These are phyloP conservation scores for Oligia fasciuncula DNA, from an alignment of 2,888 invertebrate species.

Conservation along the genomic window DNA sequence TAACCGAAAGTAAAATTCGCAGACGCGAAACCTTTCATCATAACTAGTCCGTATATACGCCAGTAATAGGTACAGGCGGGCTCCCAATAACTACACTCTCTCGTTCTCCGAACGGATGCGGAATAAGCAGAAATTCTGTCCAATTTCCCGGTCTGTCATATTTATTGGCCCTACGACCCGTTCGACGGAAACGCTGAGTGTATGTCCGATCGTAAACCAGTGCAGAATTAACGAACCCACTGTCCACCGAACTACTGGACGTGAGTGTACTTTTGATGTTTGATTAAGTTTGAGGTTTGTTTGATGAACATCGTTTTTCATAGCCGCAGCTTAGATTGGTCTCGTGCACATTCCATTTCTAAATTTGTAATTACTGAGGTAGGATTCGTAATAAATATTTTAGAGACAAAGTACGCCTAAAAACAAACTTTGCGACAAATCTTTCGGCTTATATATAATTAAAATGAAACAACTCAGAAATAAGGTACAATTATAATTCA, in stretches of 20 bases:
- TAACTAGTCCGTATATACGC: slow-evolving; percentile 42
- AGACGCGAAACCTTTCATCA: slow-evolving; percentile 30
- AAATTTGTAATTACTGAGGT: background rate
- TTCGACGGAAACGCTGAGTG: slow-evolving; percentile 73
- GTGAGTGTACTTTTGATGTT: slow-evolving; percentile 41
- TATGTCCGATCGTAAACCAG: slow-evolving; percentile 68
- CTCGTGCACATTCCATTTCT: background rate
- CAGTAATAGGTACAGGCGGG: slow-evolving; percentile 56
- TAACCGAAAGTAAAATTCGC: slow-evolving; percentile 29
- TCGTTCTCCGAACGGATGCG: slow-evolving; percentile 67
- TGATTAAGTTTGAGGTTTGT: slow-evolving; percentile 9
- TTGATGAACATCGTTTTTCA: background rate
- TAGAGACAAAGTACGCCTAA: background rate
- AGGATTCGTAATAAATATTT: background rate
- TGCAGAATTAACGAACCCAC: slow-evolving; percentile 65
- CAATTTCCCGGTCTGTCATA: slow-evolving; percentile 86
- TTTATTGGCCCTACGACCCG: slow-evolving; percentile 81
- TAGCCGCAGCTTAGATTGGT: too few species aligned
- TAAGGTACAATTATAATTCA: background rate
- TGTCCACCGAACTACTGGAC: slow-evolving; percentile 48
- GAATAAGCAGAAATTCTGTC: slow-evolving; percentile 82
- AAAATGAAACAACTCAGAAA: background rate
- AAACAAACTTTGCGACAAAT: slow-evolving; percentile 4
- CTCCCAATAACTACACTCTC: slow-evolving; percentile 68
- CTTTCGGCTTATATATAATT: background rate